Base-by-base conservation (phyloP, 2,888 invertebrate genomes). In the Pachliopta kotzebuea region DNA sequence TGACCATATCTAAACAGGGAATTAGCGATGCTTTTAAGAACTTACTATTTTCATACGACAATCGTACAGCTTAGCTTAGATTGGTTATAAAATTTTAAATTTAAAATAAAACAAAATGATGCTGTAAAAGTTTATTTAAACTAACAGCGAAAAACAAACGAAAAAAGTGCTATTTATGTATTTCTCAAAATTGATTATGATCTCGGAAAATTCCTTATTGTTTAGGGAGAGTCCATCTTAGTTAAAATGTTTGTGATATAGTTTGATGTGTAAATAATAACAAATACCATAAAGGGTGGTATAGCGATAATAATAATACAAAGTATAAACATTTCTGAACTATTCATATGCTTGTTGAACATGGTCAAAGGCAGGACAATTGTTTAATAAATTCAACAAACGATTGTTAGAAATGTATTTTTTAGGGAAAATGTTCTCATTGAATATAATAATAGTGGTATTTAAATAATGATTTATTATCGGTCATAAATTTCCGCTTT, bases 201-300 rank as follows among this genome's bases (percentile, higher is more conserved):
- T 89, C 88, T 89, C 88, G 79, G 45, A 72, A 81, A 78, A 57
- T 82, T 86, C 85, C 85, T 88, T 86, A 79, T 85, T 84, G 78
- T 74, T 71, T 70, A n/a, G 6, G 75, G 74, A 75, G 72, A 70
- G 66, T 72, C 61, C 69, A 72, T 72, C 67, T 68, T 80, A 79
- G 76, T 72, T 45, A n/a, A 45, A 45, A 79, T 80, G 78, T 80
- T 81, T 84, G 86, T 86, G 86, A 86, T 87, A 86, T 75, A 72
- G 79, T 24, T 60, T 52, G 63, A 66, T 60, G 56, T 68, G 50
- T 53, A 63, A n/a, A 62, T 65, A 52, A 18, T 31, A 52, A 21
- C 3, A 37, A 11, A 26, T 26, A 26, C 3, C 2, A 23, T 52
- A 11, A n/a, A 52, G 21, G 21, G n/a, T 45, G 3, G 4, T 11